Evolutionary conservation across 1,140 invertebrate genomes (phyloP).

Genomic region (Drosophila sucinea): DNA sequence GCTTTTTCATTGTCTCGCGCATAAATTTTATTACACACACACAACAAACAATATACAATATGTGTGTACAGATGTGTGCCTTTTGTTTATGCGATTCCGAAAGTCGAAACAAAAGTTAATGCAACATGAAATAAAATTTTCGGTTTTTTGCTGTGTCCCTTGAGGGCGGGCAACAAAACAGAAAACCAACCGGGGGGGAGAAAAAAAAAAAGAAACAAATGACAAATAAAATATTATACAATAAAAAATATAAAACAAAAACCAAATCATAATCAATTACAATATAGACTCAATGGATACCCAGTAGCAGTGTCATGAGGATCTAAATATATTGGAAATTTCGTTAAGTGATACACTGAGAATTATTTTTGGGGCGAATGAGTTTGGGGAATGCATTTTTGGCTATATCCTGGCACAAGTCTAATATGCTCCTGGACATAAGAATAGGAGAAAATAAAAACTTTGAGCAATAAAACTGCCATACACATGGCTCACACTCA

Average conservation of each 20-base stretch:
- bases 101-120: conserved; percentile 63
- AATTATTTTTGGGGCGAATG: too few relatives aligned
- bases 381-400: background rate
- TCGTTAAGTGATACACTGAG: too few relatives aligned
- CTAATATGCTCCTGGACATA: background rate
- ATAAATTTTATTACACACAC: conserved; percentile 78
- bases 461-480: conserved; percentile 69
- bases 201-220: conserved; percentile 36
- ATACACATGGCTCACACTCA: conserved; percentile 50
- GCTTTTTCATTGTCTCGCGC: conserved; percentile 72
- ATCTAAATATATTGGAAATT: too few relatives aligned
- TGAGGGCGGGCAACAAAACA: conserved; percentile 42
- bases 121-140: conserved; percentile 70
- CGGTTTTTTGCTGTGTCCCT: conserved; percentile 54
- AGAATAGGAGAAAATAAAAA: conserved; percentile 11
- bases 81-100: conserved; percentile 64
- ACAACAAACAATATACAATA: background rate
- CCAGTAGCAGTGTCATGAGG: background rate
- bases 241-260: conserved; percentile 45
- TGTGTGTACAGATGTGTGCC: conserved; percentile 3
- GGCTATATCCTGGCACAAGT: background rate
- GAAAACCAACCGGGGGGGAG: too few relatives aligned
- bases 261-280: conserved; percentile 23
- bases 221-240: conserved; percentile 56
- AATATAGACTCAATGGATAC: background rate